Conservation (phyloP, 2,888 invertebrate species). For the Empis livida region DNA sequence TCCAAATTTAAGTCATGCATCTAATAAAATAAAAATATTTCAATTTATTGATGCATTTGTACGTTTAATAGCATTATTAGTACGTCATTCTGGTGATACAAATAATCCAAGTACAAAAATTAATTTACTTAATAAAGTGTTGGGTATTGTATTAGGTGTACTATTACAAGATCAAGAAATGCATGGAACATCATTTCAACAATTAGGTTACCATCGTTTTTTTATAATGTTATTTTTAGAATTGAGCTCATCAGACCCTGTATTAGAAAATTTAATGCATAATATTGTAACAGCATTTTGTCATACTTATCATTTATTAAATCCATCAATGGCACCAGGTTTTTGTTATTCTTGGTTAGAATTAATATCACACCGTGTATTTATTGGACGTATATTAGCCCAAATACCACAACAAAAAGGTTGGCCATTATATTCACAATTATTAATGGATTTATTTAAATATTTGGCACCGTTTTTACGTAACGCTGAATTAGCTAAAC, state of each 20-base stretch:
- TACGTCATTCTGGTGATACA: slow-evolving; percentile 84
- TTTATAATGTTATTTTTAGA: slow-evolving; percentile 95
- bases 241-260: slow-evolving; percentile 84
- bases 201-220: slow-evolving; percentile 93
- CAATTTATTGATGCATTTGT: slow-evolving; percentile 92
- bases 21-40: slow-evolving; percentile 83
- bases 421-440: slow-evolving; percentile 95
- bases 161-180: slow-evolving; percentile 93
- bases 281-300: slow-evolving; percentile 83
- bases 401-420: slow-evolving; percentile 87
- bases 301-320: slow-evolving; percentile 84
- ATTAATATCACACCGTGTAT: slow-evolving; percentile 89
- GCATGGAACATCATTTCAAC: slow-evolving; percentile 73
- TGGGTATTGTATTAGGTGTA: slow-evolving; percentile 93
- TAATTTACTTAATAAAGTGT: slow-evolving; percentile 84
- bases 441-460: slow-evolving; percentile 90
- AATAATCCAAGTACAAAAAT: slow-evolving; percentile 84
- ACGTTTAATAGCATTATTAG: slow-evolving; percentile 82
- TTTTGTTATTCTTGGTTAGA: slow-evolving; percentile 99
- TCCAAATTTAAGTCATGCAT: slow-evolving; percentile 48
- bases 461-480: slow-evolving; percentile 93
- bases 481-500: slow-evolving; percentile 90
- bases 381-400: slow-evolving; percentile 86
- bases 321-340: slow-evolving; percentile 87
- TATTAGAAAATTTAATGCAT: slow-evolving; percentile 87